Evolutionary conservation across 2,797 vertebrate genomes (phyloP).

Genomic region (Lepus oiostolus): DNA sequence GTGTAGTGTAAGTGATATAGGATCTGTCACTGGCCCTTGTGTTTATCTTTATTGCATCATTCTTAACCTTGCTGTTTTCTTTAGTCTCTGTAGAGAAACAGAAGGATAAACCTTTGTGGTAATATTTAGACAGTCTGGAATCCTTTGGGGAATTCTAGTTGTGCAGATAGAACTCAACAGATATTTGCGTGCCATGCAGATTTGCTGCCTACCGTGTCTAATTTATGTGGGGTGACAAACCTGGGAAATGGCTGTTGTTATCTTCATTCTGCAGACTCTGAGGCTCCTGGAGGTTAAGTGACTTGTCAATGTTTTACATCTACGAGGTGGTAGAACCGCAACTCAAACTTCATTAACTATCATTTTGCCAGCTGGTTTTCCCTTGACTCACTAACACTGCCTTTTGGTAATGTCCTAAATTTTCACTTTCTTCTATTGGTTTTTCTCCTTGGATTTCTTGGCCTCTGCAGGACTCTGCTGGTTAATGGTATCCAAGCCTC

Average conservation of each 20-base stretch:
- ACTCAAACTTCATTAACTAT: constrained; percentile 28
- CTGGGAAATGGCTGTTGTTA: neutral
- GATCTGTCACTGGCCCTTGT: neutral
- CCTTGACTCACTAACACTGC: constrained; percentile 28
- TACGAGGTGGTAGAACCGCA: neutral
- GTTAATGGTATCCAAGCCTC: neutral
- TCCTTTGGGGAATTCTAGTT: neutral
- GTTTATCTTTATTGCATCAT: neutral
- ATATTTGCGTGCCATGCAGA: constrained; percentile 17
- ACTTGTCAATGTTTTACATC: constrained; percentile 2
- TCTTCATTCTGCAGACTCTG: neutral
- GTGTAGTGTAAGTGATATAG: neutral
- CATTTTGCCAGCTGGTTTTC: neutral
- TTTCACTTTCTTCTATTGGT: neutral
- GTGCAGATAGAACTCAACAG: constrained; percentile 32
- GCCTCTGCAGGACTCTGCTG: neutral
- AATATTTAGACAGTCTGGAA: constrained; percentile 47
- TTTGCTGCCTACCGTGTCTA: neutral
- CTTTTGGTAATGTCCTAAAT: neutral
- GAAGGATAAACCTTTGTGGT: constrained; percentile 12
- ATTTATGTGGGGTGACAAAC: constrained; percentile 40
- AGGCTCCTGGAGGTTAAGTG: neutral
- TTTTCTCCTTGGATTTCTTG: neutral
- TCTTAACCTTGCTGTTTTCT: constrained; percentile 36
- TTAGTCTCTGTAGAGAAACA: constrained; percentile 33